A percentile compares a stretch with the other conserved stretches of the same genome.
phyloP scores from a whole-genome alignment of 2,888 invertebrate genomes.

The Maniola hyperantus region DNA sequence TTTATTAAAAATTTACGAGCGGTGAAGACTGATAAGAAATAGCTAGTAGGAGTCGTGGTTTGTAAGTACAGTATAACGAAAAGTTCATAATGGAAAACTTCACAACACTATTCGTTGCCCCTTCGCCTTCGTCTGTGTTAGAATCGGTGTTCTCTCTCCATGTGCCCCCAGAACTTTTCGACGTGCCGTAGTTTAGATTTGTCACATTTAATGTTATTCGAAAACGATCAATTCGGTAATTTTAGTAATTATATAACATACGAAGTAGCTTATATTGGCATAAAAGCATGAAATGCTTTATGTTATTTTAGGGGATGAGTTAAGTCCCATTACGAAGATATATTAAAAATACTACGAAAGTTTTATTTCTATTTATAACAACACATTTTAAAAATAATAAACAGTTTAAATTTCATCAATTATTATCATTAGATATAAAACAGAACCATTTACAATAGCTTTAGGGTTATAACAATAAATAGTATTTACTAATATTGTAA shows the following conservation, averaged over 20 bases:
- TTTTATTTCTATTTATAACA: slow-evolving; percentile 30
- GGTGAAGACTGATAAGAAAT: slow-evolving; percentile 80
- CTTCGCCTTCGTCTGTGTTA: slow-evolving; percentile 76
- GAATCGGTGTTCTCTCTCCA: slow-evolving; percentile 71
- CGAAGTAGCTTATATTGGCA: slow-evolving; percentile 70
- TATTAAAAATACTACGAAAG: slow-evolving; percentile 43
- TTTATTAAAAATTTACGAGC: slow-evolving; percentile 76
- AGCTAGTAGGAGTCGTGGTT: slow-evolving; percentile 65
- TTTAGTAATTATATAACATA: slow-evolving; percentile 68
- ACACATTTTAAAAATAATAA: slow-evolving; percentile 50
- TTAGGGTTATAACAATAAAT: slow-evolving; percentile 80
- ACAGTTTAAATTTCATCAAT: slow-evolving; percentile 59
- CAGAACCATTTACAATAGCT: slow-evolving; percentile 78
- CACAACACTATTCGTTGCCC: slow-evolving; percentile 56
- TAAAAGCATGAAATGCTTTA: slow-evolving; percentile 75
- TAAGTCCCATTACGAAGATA: slow-evolving; percentile 54
- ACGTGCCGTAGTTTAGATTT: slow-evolving; percentile 73
- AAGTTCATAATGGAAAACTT: slow-evolving; percentile 64
- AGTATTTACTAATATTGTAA: slow-evolving; percentile 75
- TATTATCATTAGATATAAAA: slow-evolving; percentile 64
- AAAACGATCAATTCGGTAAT: slow-evolving; percentile 70
- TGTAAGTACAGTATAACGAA: slow-evolving; percentile 65
- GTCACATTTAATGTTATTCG: slow-evolving; percentile 73
- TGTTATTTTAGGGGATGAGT: slow-evolving; percentile 64
- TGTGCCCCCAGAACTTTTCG: slow-evolving; percentile 67